These are phyloP conservation scores for Apamea anceps DNA, from an alignment of 2,888 invertebrate species.

Conservation along the genomic window DNA sequence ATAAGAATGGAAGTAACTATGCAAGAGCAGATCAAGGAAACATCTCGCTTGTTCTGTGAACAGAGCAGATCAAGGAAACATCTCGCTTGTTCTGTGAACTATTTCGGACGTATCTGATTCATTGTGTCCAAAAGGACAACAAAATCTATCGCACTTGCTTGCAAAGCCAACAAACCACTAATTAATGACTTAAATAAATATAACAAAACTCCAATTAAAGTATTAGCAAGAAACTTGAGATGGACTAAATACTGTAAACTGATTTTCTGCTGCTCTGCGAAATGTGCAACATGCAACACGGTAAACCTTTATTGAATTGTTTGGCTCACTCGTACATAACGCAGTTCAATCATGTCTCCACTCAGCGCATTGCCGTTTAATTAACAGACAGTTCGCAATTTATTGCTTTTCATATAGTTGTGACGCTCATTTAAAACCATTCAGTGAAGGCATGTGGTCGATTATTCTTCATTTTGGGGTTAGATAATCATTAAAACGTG, in stretches of 20 bases:
- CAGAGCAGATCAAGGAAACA: slow-evolving; percentile 12
- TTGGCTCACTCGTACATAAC: slow-evolving; percentile 49
- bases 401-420: slow-evolving; percentile 54
- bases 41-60: not conserved
- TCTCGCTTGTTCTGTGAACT: not conserved
- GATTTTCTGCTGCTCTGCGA: not conserved
- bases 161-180: not conserved
- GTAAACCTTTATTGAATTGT: not conserved
- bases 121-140: not conserved
- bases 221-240: not conserved
- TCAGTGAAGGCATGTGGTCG: slow-evolving; percentile 17
- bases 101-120: not conserved
- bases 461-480: slow-evolving; percentile 50
- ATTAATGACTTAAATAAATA: not conserved
- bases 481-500: slow-evolving; percentile 8
- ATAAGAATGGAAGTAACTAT: slow-evolving; percentile 16
- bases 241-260: not conserved
- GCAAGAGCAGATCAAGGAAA: slow-evolving; percentile 21
- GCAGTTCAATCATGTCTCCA: slow-evolving; percentile 66
- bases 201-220: not conserved
- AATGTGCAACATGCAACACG: not conserved
- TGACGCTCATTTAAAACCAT: slow-evolving; percentile 40
- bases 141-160: not conserved
- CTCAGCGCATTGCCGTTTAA: slow-evolving; percentile 44
- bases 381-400: slow-evolving; percentile 48